Evolutionary conservation across 2,888 invertebrate species (phyloP).

Genomic region (Diadromus collaris): DNA sequence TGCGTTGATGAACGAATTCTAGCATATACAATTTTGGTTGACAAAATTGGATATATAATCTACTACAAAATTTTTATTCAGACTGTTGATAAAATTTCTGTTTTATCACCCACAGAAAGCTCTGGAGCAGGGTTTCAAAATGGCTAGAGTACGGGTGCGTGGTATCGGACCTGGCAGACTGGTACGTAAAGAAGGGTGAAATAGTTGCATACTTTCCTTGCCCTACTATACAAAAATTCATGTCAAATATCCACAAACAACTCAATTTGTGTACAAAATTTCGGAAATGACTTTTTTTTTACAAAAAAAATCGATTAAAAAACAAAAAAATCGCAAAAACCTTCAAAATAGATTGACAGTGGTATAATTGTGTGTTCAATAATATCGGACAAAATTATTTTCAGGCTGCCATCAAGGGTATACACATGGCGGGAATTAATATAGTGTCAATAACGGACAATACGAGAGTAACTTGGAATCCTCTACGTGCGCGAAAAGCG

Average conservation of each 20-base stretch:
- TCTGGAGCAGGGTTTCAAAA: conserved; percentile 87
- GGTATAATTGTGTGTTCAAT: neutral
- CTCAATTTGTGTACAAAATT: too few species aligned
- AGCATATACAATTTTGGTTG: too few species aligned
- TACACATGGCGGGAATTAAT: conserved; percentile 94
- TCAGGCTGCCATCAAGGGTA: conserved; percentile 95
- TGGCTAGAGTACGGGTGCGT: conserved; percentile 88
- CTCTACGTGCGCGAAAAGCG: conserved; percentile 90
- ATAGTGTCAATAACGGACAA: conserved; percentile 96
- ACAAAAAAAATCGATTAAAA: neutral
- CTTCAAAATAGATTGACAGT: neutral
- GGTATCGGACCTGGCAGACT: conserved; percentile 95
- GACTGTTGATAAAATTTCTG: neutral
- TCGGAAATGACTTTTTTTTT: conserved; percentile 17
- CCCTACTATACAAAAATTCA: neutral
- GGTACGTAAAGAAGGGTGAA: conserved; percentile 82
- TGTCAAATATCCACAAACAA: too few species aligned
- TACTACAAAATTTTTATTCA: neutral
- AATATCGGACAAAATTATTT: conserved; percentile 70
- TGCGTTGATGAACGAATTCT: conserved; percentile 79
- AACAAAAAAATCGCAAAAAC: neutral
- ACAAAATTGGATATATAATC: too few species aligned
- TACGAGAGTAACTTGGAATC: conserved; percentile 91
- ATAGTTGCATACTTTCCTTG: too few species aligned
- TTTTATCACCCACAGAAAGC: conserved; percentile 83